Evolutionary conservation across 2,797 vertebrate species (phyloP), one percentile per base, ranked within the genome.

Genomic region (Aselliscus stoliczkanus): DNA sequence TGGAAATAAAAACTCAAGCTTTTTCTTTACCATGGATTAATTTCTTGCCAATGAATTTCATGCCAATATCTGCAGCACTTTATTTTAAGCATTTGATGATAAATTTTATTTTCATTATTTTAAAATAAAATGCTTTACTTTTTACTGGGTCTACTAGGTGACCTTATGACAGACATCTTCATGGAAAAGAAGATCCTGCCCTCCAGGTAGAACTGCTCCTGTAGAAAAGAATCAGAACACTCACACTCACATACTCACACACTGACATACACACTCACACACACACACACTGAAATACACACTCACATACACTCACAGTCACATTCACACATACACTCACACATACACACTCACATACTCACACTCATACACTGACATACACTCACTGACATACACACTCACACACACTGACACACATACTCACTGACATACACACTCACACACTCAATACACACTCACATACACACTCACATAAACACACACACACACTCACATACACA

Each of bases 11-110:
- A 87, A 50, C 7, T 76, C 6, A 34, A 60, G n/a, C 39, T 69
- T 89, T 89, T 81, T 73, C 73, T 79, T 90, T 83, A 88, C 80
- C 47, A 47, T 47, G 27, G 20, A 86, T 77, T 77, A 39, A 85
- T 80, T 93, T 88, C 20, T 95, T 88, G 25, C 58, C 70, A 83
- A 39, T 67, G 84, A 69, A 23, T 86, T 72, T 86, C 52, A 84
- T 75, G 69, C 13, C 42, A 79, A 8, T 50, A 73, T 56, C n/a
- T 54, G 25, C 1, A 42, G 34, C 27, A 76, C 52, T 80, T 88
- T 95, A 88, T 65, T 92, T 72, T 81, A 92, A 82, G 20, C 42
- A 91, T 60, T 91, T 88, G 69, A 67, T 75, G 73, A 84, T 72
- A 80, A 75, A 58, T 0, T 58, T 7, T 47, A 47, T 58, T 75